These are phyloP conservation scores for Eulacestoma nigropectus DNA, from an alignment of 2,113 vertebrate genomes.

Conservation along the genomic window DNA sequence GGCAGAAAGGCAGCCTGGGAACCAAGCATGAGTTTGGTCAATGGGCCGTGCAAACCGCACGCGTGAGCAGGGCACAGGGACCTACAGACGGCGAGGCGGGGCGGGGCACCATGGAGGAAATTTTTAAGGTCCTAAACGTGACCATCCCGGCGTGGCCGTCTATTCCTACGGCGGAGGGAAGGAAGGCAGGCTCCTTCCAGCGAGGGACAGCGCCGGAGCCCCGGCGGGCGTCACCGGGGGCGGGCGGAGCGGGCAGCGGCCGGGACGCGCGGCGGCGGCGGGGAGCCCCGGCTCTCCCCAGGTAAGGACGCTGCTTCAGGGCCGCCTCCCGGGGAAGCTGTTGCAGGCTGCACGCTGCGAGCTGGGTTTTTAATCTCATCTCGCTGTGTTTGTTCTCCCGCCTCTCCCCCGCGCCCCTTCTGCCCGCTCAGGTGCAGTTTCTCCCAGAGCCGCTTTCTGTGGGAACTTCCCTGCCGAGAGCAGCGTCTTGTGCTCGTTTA, in stretches of 20 bases:
- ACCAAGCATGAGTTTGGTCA: background rate
- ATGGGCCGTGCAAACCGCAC: background rate
- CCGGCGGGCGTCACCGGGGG: rapidly evolving
- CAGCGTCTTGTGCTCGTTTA: background rate
- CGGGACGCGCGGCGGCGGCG: background rate
- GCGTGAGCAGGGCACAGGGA: background rate
- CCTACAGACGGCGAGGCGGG: background rate
- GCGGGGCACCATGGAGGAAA: background rate
- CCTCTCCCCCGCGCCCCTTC: background rate
- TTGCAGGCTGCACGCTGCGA: rapidly evolving
- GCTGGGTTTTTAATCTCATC: rapidly evolving
- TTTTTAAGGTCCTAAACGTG: background rate
- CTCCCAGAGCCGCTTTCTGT: background rate
- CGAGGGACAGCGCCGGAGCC: rapidly evolving
- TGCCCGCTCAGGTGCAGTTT: background rate
- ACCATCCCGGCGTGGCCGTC: rapidly evolving
- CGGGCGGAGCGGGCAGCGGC: background rate
- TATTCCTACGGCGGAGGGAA: rapidly evolving
- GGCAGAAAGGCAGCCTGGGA: background rate
- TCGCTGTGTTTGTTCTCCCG: background rate
- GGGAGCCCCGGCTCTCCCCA: background rate
- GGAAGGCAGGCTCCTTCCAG: background rate
- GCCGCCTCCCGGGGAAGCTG: background rate
- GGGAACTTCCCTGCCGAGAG: background rate
- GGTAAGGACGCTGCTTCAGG: background rate